A percentile compares a stretch with the other conserved stretches of the same genome.
phyloP scores from a whole-genome alignment of 2,888 invertebrate genomes.

The Biston betularia region DNA sequence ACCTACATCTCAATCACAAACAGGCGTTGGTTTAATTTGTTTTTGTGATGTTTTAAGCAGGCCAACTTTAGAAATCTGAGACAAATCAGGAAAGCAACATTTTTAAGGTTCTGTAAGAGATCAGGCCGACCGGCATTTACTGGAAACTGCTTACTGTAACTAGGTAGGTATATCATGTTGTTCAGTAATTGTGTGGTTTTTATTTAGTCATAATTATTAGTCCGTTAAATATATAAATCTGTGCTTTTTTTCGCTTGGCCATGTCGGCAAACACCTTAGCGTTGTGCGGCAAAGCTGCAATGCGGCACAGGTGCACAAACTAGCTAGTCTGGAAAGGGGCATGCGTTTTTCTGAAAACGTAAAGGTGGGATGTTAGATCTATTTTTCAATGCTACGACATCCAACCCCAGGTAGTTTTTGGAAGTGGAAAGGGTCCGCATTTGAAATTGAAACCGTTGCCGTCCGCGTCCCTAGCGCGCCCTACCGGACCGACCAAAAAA shows the following conservation, averaged over 20 bases:
- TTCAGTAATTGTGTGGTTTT: too few relatives aligned
- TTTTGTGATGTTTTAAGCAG: not conserved
- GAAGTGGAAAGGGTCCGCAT: slow-evolving; percentile 10
- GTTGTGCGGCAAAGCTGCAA: slow-evolving; percentile 37
- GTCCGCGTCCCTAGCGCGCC: slow-evolving; percentile 50
- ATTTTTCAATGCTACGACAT: slow-evolving; percentile 2
- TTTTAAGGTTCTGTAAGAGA: too few relatives aligned
- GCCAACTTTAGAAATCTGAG: too few relatives aligned
- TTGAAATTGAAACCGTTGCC: slow-evolving; percentile 10
- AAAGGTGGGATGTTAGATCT: not conserved
- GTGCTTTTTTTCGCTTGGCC: not conserved
- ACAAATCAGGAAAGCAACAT: too few relatives aligned
- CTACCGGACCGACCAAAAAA: slow-evolving; percentile 68
- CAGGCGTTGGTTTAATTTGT: slow-evolving; percentile 9
- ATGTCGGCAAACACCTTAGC: not conserved
- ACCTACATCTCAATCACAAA: slow-evolving; percentile 31
- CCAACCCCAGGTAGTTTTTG: slow-evolving; percentile 3
- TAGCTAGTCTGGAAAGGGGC: slow-evolving; percentile 18
- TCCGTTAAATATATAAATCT: too few relatives aligned
- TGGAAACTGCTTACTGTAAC: too few relatives aligned
- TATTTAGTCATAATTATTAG: too few relatives aligned
- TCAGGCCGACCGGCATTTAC: too few relatives aligned
- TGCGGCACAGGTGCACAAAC: slow-evolving; percentile 39
- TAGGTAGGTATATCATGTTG: too few relatives aligned
- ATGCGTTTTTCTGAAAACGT: not conserved